Evolutionary conservation across 92 coral and sea anemone genomes (phyloP).

Genomic region (Porites rus): DNA sequence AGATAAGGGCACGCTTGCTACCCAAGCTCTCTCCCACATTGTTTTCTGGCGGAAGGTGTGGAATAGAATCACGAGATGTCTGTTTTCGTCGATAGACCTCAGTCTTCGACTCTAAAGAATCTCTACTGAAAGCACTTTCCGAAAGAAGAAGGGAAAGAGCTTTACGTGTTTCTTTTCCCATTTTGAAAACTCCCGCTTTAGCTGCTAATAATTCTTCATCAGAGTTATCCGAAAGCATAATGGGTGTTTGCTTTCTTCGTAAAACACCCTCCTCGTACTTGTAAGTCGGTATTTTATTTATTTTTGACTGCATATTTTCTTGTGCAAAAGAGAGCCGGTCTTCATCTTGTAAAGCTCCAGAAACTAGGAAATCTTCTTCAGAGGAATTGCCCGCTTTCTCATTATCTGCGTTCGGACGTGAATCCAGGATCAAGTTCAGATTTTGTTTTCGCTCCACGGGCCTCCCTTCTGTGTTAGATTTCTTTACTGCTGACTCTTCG

Average conservation of each 20-base stretch:
- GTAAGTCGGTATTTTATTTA: not conserved
- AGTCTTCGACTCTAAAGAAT: not conserved
- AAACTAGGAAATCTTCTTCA: not conserved
- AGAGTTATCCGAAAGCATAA: not conserved
- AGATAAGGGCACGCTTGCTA: not conserved
- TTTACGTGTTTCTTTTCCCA: not conserved
- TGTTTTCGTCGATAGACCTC: not conserved
- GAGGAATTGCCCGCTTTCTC: not conserved
- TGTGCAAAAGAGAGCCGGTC: not conserved
- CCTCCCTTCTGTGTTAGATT: conserved; percentile 41
- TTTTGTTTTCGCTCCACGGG: conserved; percentile 18
- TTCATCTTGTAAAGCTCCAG: conserved; percentile 11
- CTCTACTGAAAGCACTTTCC: not conserved
- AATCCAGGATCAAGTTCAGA: not conserved
- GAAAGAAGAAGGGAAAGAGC: not conserved
- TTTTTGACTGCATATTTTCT: not conserved
- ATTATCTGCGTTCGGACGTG: conserved; percentile 1
- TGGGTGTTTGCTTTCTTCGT: not conserved
- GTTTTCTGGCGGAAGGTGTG: conserved; percentile 15
- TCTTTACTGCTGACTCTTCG: conserved; percentile 44
- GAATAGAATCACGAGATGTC: conserved; percentile 20
- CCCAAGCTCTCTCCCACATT: not conserved
- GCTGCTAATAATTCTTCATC: not conserved
- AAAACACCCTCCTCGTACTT: not conserved
- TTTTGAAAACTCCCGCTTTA: not conserved